These are phyloP conservation scores for Erythrocercus mccallii DNA, from an alignment of 2,113 vertebrate genomes.

Conservation along the genomic window DNA sequence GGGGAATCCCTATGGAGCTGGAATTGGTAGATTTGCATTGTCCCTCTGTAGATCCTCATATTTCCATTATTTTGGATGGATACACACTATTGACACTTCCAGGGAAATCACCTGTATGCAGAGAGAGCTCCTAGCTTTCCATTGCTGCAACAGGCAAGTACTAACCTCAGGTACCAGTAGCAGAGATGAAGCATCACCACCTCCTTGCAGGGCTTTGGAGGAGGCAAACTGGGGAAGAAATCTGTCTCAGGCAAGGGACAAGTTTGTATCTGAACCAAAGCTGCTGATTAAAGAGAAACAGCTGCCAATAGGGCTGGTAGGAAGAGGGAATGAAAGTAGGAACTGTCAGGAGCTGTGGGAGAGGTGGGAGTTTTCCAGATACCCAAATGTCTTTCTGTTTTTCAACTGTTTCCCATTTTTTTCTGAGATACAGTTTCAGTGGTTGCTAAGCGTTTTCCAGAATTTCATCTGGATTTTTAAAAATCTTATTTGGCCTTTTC, in stretches of 20 bases:
- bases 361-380: not conserved
- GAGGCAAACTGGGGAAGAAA: not conserved
- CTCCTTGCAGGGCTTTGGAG: not conserved
- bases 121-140: not conserved
- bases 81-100: rapidly evolving
- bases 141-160: not conserved
- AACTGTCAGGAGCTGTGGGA: not conserved
- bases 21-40: not conserved
- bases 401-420: not conserved
- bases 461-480: not conserved
- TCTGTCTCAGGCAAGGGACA: not conserved
- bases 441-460: not conserved
- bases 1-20: not conserved
- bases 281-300: not conserved
- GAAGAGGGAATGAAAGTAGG: not conserved
- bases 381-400: not conserved
- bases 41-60: not conserved
- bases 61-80: not conserved
- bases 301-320: not conserved
- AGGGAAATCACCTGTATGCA: not conserved
- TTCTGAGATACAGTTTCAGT: not conserved
- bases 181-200: not conserved
- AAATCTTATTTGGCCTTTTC: not conserved
- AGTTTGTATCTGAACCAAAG: not conserved
- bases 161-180: not conserved